Base-by-base conservation (phyloP, 2,797 vertebrate species). In the Rousettus madagascariensis region DNA sequence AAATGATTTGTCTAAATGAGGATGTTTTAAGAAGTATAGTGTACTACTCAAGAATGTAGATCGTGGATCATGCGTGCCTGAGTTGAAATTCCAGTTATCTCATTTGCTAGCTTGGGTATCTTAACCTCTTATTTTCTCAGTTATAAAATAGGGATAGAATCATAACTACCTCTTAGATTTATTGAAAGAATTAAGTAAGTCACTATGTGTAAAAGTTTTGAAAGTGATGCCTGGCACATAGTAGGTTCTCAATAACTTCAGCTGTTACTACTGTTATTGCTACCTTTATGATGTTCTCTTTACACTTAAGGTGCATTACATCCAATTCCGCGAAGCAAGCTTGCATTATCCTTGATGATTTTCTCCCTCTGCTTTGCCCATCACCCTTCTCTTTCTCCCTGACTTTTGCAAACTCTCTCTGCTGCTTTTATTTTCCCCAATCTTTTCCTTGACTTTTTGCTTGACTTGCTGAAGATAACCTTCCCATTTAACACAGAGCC, bases 361-460 rank as follows among this genome's bases (percentile, higher is more conserved):
- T 46, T 71, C 46, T 6, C 6, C 66, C 49, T 89, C 61, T 82
- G n/a, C 30, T 77, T 33, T 49, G 24, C 28, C n/a, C 1, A 0
- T 26, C 16, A 24, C 49, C 30, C 11, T 65, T 55, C 17, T 30
- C 30, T 46, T 63, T 57, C 30, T 63, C 49, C 41, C 19, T 28
- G 20, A 55, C 10, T 33, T 55, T 24, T 8, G 20, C 15, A 17
- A 15, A 30, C 28, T 43, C 16, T 38, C 46, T 75, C 13, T 12
- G 2, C 49, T 16, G 15, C 46, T 80, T 89, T 0, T n/a, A 4
- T 28, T 28, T 75, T 4, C 5, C 15, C 15, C 46, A 24, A 43
- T 65, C 30, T 75, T 80, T 80, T 24, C 78, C 43, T 85, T 46
- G 61, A 74, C 22, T 43, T 55, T 75, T 61, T 46, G 30, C 82